Evolutionary conservation across 1,140 invertebrate genomes (phyloP).

Genomic region (Lamellibrachia luymesi): DNA sequence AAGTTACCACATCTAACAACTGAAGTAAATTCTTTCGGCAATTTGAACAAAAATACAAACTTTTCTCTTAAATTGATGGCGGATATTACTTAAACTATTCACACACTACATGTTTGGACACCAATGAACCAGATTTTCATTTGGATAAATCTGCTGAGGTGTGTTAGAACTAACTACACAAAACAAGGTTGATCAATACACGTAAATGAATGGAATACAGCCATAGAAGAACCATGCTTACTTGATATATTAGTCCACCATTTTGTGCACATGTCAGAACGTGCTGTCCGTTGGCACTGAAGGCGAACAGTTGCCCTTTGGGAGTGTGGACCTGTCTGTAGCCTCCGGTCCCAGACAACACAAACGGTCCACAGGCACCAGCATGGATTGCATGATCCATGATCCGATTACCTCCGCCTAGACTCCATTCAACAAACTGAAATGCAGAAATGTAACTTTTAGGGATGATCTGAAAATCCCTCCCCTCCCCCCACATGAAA

Average conservation of each 20-base stretch:
- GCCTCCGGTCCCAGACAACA: slow-evolving; percentile 28
- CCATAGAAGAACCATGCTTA: slow-evolving; percentile 37
- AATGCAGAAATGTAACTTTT: slow-evolving; percentile 17
- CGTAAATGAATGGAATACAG: no score
- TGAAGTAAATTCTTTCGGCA: no score
- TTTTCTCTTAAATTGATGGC: no score
- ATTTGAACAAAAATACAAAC: no score
- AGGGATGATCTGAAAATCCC: background rate
- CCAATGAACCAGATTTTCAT: no score
- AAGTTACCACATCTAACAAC: no score
- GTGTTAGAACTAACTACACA: no score
- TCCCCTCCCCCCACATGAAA: no score
- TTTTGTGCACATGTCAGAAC: slow-evolving; percentile 64
- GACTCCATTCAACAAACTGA: slow-evolving; percentile 61
- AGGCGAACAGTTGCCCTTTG: slow-evolving; percentile 60
- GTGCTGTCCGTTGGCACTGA: slow-evolving; percentile 65
- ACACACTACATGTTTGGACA: no score
- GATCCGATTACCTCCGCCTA: slow-evolving; percentile 59
- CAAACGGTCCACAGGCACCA: slow-evolving; percentile 44
- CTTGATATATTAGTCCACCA: slow-evolving; percentile 66
- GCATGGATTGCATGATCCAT: slow-evolving; percentile 56
- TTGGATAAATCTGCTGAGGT: no score
- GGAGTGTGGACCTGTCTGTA: slow-evolving; percentile 38
- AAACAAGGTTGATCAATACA: no score
- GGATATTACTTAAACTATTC: no score